Conservation (phyloP, 2,113 vertebrate genomes). For the Pituophis catenifer region DNA sequence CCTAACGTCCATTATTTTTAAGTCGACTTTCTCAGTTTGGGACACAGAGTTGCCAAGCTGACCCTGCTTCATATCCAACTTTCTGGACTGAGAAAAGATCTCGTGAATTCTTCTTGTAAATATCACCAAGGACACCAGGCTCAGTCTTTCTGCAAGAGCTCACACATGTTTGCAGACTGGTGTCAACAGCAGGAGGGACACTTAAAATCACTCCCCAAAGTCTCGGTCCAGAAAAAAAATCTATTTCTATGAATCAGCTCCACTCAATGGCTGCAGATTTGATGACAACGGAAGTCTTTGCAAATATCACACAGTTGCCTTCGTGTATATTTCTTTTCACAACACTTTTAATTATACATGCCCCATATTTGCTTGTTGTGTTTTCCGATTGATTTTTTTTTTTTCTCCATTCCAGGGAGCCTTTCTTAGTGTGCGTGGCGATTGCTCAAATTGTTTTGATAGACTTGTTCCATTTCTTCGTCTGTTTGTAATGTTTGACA, state of each 20-base stretch:
- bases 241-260: neutral
- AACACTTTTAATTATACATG: neutral
- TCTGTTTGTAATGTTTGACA: neutral
- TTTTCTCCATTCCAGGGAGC: neutral
- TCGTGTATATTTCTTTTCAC: neutral
- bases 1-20: neutral
- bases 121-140: neutral
- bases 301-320: neutral
- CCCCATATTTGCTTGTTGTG: neutral
- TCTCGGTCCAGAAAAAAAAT: neutral
- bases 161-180: neutral
- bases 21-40: neutral
- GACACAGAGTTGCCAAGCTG: neutral
- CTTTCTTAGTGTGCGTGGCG: neutral
- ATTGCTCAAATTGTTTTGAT: neutral
- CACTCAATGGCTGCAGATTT: neutral
- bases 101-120: neutral
- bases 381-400: neutral
- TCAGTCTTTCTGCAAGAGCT: neutral
- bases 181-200: neutral
- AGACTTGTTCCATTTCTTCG: neutral
- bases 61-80: neutral
- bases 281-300: neutral
- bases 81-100: neutral
- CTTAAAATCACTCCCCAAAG: neutral